Base-by-base conservation (phyloP, 1,140 invertebrate species). In the Pseudoatta argentina region DNA sequence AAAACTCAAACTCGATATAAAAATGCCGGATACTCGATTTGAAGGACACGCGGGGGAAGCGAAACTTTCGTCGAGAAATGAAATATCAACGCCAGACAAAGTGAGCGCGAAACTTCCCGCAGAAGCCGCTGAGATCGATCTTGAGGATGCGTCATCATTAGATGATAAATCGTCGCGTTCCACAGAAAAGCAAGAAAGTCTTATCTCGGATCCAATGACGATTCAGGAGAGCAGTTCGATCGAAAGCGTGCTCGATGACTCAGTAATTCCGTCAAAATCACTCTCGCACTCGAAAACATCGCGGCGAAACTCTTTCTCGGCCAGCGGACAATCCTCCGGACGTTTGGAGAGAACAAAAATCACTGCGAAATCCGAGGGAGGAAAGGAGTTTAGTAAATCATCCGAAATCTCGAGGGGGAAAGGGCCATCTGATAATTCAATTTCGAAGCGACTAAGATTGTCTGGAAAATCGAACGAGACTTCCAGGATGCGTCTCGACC, bases 121-220 rank as follows among this genome's bases (percentile, higher is more conserved):
- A 63, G 24, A 30, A 2, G 24, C 6, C n/a, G 66, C 57, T 1
- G 8, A 59, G 12, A 10, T 24, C 7, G 30, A 82, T 4, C 53
- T 73, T 73, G 67, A 61, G 16, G 39, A 21, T 14, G n/a, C 24
- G 8, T 30, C 61, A 14, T 8, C 24, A 8, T 51, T 30, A 44
- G n/a, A 75, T 34, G 69, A 83, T 21, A 83, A 83, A 83, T 83
- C 44, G 10, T 24, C 51, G 34, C 48, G 48, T 81, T 81, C 34
- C 16, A 10, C n/a, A 51, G 14, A 12, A 73, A 83, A 75, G 57
- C 69, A 75, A 61, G 69, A 83, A 61, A 83, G 69, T 73, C 57
- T 24, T 27, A 73, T 10, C n/a, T 83, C 69, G 39, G 24, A 48
- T 12, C 12, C 27, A 61, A 61, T 44, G 39, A 83, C 39, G 1